Percentiles rank a stretch among this genome's conserved stretches.
These are phyloP conservation scores for Ceuthmochares aereus DNA, from an alignment of 2,113 vertebrate genomes.

Conservation along the genomic window DNA sequence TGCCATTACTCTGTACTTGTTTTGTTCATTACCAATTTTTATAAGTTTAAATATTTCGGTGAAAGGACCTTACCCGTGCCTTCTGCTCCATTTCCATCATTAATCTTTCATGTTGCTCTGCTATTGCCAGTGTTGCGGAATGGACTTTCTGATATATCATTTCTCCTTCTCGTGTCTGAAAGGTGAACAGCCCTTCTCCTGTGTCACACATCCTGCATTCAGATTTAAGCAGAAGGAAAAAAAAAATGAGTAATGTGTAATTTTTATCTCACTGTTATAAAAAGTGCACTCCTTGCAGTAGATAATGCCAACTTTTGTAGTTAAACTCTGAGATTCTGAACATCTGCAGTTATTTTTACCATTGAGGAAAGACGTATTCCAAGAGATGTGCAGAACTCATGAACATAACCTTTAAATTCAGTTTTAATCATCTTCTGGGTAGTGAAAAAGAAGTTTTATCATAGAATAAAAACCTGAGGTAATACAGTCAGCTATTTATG, in stretches of 20 bases:
- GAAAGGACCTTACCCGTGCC: conserved; percentile 85
- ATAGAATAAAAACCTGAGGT: not conserved
- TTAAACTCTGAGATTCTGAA: not conserved
- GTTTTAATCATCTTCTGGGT: not conserved
- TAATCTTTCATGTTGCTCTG: conserved; percentile 96
- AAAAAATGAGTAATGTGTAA: not conserved
- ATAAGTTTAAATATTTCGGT: not conserved
- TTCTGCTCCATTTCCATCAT: conserved; percentile 99
- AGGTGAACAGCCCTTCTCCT: conserved; percentile 98
- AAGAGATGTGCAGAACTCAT: not conserved
- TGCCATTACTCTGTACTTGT: not conserved
- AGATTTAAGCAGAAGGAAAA: conserved; percentile 45
- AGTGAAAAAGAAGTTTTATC: not conserved
- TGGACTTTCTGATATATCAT: conserved; percentile 99
- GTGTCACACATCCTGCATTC: conserved; percentile 97
- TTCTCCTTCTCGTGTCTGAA: conserved; percentile 98
- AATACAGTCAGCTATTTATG: not conserved
- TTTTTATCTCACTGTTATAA: not conserved
- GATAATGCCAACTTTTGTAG: not conserved
- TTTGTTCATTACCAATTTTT: not conserved
- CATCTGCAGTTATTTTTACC: conserved; percentile 20
- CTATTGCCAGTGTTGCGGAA: conserved; percentile 96
- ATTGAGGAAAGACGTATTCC: not conserved
- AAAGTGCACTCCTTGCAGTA: not conserved
- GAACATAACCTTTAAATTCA: conserved; percentile 5